Conservation (phyloP, 2,797 vertebrate genomes). For the Liparis tanakae region DNA sequence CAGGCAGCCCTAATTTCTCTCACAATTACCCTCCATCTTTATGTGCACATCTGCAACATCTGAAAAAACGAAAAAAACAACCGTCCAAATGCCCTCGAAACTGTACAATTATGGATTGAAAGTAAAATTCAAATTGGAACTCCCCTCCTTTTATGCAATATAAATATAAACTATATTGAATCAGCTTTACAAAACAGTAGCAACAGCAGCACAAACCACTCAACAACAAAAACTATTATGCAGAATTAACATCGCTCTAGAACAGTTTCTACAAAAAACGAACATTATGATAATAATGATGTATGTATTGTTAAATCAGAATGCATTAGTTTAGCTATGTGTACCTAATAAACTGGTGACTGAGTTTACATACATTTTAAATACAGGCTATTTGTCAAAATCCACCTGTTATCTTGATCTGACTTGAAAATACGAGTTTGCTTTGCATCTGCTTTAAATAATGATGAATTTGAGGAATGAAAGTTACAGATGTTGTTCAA, state of each 20-base stretch:
- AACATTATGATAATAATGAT: background rate
- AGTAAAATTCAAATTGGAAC: background rate
- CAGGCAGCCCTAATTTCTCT: background rate
- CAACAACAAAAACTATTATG: background rate
- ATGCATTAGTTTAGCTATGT: background rate
- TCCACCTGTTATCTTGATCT: background rate
- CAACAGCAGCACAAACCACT: background rate
- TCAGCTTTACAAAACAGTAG: background rate
- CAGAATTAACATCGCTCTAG: background rate
- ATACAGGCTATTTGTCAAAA: background rate
- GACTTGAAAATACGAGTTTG: background rate
- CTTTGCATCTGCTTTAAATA: conserved; percentile 29
- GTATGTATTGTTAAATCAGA: background rate
- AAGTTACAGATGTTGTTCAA: conserved; percentile 11
- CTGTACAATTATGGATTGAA: background rate
- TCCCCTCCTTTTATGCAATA: background rate
- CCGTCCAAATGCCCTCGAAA: background rate
- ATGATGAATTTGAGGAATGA: conserved; percentile 10
- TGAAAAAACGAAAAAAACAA: background rate
- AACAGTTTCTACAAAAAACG: background rate
- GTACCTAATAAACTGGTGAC: background rate
- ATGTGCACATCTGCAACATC: background rate
- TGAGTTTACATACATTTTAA: background rate
- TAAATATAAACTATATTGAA: background rate
- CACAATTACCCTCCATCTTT: background rate